Base-by-base conservation (phyloP, 2,888 invertebrate genomes). In the Chalcosyrphus nemorum region DNA sequence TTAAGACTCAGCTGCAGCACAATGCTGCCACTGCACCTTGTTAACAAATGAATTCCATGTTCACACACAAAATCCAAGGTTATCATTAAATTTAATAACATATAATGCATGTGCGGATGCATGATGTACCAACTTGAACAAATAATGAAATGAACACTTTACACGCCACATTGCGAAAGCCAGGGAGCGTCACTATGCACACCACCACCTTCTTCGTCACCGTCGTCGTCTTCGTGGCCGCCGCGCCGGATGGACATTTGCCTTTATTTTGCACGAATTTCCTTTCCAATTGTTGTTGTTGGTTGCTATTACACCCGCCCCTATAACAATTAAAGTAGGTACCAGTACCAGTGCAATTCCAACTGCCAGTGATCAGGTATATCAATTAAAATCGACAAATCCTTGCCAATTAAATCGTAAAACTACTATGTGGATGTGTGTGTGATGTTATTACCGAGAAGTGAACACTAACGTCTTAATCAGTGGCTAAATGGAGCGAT, bases 21-120 rank as follows among this genome's bases (percentile, higher is more conserved):
- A 35, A 38, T 54, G 27, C 70, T 17, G 35, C 57, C 54, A 24
- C 24, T 65, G 74, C 71, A 90, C 89, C 90, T 90, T 90, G 91
- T 91, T 91, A 90, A 91, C 91, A 90, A 91, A 91, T 90, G 90
- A 90, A 89, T 89, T 89, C 88, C 90, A 90, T 91, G 91, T 91
- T 91, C 90, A 90, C 90, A 91, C 91, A 90, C 88, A 88, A 87
- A 87, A 77, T 76, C 66, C 66, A 81, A 81, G 71, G 65, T 76
- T 81, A 85, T 85, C 81, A 85, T 85, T 85, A 85, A 81, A 76
- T 85, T 81, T 85, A 84, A 84, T 84, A 84, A 80, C 65, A 84
- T 78, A 63, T 80, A 68, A 54, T 68, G 38, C 43, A 50, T 71
- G 54, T 72, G 47, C 50, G 77, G 52, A 77, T 72, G 66, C 72